Evolutionary conservation across 1,140 invertebrate genomes (phyloP), one percentile per base, ranked within the genome.

Genomic region (Drosophila sproati): DNA sequence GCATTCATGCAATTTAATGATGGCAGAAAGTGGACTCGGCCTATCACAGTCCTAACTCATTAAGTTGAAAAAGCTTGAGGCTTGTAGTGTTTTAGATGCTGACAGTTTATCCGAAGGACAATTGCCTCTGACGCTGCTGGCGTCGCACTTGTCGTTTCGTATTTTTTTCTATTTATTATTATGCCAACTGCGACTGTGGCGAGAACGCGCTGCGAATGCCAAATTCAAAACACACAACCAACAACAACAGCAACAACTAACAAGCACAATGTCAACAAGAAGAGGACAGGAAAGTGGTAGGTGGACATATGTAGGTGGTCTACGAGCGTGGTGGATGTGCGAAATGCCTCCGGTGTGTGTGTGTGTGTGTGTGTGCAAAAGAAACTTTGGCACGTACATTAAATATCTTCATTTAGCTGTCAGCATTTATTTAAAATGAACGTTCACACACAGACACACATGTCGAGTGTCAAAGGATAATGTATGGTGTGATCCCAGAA

Each of bases 361-460:
- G 35, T 37, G 35, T 37, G 35, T 37, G 35, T 37, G 35, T 6
- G 55, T 69, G 51, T 62, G 48, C 48, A 71, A 81, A 62, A 60
- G 78, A 41, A 62, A 60, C 74, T 57, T 75, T 72, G 66, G 60
- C 78, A 87, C 82, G 78, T 87, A 87, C 83, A 67, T 77, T 71
- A 88, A 87, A 88, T 87, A 87, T 87, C 88, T 87, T 82, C 79
- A 88, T 88, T 87, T 87, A 73, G 73, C 79, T 82, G 82, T 88
- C 82, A 83, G 80, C 80, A 80, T 77, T 87, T 82, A 82, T 88
- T 87, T 80, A 83, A 88, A 87, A 88, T 74, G 77, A 62, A 83
- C 82, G 10, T 4, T 64, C 56, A 76, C 31, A 45, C 34, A n/a
- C 34, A 60, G 29, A 8, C 35, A 37, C 47, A 20, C 4, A 35